Conservation (phyloP, 1,140 invertebrate genomes). For the Metaphire vulgaris region DNA sequence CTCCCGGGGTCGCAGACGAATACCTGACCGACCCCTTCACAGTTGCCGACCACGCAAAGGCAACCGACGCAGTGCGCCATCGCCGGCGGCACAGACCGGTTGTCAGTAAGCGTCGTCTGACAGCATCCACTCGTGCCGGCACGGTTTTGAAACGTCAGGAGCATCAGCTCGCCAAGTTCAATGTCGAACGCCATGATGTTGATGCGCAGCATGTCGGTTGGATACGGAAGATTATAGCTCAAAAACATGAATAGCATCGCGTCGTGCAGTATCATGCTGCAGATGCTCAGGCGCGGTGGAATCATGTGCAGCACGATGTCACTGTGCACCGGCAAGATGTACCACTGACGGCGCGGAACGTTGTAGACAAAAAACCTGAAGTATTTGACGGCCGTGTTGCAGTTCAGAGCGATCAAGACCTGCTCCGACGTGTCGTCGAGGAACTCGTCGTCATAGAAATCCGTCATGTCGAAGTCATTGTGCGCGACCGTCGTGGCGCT, state of each 20-base stretch:
- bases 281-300: constrained; percentile 42
- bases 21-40: constrained; percentile 45
- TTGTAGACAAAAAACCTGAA: constrained; percentile 44
- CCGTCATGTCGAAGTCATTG: constrained; percentile 2
- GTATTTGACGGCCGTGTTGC: constrained; percentile 46
- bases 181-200: constrained; percentile 45
- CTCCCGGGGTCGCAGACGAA: constrained; percentile 44
- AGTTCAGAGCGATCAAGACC: constrained; percentile 41
- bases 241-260: constrained; percentile 45
- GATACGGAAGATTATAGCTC: constrained; percentile 46
- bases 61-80: constrained; percentile 43
- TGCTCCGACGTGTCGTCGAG: constrained; percentile 23
- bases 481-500: constrained; percentile 1
- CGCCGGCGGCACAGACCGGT: constrained; percentile 42
- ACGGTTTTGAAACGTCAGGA: constrained; percentile 45
- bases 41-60: constrained; percentile 44
- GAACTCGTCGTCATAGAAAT: constrained; percentile 4
- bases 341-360: constrained; percentile 42
- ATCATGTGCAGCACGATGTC: constrained; percentile 42
- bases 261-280: constrained; percentile 40
- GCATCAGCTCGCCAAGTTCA: constrained; percentile 36
- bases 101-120: constrained; percentile 45
- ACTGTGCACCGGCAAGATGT: constrained; percentile 39
- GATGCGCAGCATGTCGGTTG: constrained; percentile 46
- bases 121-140: constrained; percentile 45